Evolutionary conservation across 2,113 vertebrate genomes (phyloP).

Genomic region (Anhinga rufa): DNA sequence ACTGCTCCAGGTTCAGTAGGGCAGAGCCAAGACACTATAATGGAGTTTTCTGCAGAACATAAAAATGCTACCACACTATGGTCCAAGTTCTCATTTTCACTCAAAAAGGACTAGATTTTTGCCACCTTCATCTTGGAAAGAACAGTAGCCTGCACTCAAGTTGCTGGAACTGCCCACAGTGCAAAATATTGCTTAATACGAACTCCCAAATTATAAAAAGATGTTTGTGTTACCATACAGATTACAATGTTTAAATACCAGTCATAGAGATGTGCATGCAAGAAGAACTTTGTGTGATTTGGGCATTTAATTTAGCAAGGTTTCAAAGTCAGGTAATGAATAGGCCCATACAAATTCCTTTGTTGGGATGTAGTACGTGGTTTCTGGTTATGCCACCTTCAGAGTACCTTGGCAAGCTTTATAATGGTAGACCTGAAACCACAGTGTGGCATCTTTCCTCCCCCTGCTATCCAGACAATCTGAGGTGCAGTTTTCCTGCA

Average conservation of each 20-base stretch:
- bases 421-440: not conserved
- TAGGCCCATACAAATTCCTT: not conserved
- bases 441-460: not conserved
- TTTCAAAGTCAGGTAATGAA: not conserved
- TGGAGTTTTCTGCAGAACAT: not conserved
- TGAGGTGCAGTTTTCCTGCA: not conserved
- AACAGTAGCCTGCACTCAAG: not conserved
- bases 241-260: not conserved
- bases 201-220: not conserved
- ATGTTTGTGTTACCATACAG: not conserved
- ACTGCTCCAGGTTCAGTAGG: not conserved
- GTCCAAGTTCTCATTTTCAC: not conserved
- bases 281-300: not conserved
- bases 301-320: not conserved
- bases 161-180: not conserved
- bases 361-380: not conserved
- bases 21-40: not conserved
- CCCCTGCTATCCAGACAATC: not conserved
- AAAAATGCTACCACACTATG: not conserved
- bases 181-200: not conserved
- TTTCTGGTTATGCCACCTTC: not conserved
- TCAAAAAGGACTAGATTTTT: not conserved
- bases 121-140: not conserved
- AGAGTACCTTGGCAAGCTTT: not conserved
- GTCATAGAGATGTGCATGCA: not conserved